phyloP scores from a whole-genome alignment of 2,797 vertebrate genomes.

The Scolopax bukidnonensis region DNA sequence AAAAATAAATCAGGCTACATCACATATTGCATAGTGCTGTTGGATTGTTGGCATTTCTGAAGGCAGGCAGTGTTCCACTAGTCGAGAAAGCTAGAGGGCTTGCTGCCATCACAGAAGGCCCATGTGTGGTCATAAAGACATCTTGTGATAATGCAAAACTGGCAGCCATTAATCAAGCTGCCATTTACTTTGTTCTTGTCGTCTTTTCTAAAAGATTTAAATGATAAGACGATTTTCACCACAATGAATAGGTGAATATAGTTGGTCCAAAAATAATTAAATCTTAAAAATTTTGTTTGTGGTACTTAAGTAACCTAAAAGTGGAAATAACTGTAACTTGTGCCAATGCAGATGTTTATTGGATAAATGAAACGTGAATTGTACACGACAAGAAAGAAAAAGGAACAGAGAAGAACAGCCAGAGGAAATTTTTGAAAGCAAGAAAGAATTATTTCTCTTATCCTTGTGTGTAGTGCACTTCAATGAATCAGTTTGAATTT shows the following conservation, averaged over 20 bases:
- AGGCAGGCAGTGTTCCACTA: background rate
- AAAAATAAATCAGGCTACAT: background rate
- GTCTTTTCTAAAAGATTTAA: background rate
- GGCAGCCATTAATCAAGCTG: background rate
- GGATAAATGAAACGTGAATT: background rate
- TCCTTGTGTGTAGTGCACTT: background rate
- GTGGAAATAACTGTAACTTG: background rate
- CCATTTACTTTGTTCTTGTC: rapidly evolving
- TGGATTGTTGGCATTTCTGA: background rate
- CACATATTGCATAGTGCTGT: background rate
- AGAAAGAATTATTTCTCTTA: rapidly evolving
- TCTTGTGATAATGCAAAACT: background rate
- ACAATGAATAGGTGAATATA: background rate
- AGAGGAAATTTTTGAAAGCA: background rate
- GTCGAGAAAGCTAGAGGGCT: background rate
- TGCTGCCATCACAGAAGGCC: background rate
- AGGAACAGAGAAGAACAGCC: background rate
- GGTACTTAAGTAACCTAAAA: background rate
- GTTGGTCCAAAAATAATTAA: background rate
- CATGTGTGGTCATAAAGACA: rapidly evolving
- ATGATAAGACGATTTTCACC: background rate
- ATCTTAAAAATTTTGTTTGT: background rate
- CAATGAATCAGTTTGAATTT: background rate
- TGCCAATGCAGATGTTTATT: background rate
- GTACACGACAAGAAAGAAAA: background rate